Percentiles rank a stretch among this genome's conserved stretches.
phyloP scores from a whole-genome alignment of 2,797 vertebrate genomes.

The Manis javanica region DNA sequence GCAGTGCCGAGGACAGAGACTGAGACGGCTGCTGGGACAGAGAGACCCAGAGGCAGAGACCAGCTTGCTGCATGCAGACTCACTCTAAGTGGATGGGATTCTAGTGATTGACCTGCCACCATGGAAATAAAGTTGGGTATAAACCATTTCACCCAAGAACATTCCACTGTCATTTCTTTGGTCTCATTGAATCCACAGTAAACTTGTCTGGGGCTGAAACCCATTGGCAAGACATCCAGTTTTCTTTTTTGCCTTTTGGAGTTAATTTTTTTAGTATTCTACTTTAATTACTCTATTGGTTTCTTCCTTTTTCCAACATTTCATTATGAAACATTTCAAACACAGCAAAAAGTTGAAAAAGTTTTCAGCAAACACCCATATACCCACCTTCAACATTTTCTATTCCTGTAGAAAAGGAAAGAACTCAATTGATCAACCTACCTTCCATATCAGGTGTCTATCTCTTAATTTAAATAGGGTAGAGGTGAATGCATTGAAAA shows the following conservation, averaged over 20 bases:
- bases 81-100: too few relatives aligned
- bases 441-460: background rate
- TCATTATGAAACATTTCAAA: constrained; percentile 33
- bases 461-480: background rate
- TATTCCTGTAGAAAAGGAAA: background rate
- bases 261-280: background rate
- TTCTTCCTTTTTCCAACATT: background rate
- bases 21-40: too few relatives aligned
- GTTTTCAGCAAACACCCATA: background rate
- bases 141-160: too few relatives aligned
- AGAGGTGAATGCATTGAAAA: background rate
- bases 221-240: background rate
- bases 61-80: too few relatives aligned
- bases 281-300: background rate
- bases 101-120: too few relatives aligned
- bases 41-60: too few relatives aligned
- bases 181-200: too few relatives aligned
- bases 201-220: too few relatives aligned
- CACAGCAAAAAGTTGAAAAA: background rate
- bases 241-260: constrained; percentile 14
- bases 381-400: background rate
- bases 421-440: background rate
- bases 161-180: too few relatives aligned
- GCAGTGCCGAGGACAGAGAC: too few relatives aligned
- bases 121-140: too few relatives aligned